phyloP scores from a whole-genome alignment of 2,113 vertebrate species.

The Python bivittatus region DNA sequence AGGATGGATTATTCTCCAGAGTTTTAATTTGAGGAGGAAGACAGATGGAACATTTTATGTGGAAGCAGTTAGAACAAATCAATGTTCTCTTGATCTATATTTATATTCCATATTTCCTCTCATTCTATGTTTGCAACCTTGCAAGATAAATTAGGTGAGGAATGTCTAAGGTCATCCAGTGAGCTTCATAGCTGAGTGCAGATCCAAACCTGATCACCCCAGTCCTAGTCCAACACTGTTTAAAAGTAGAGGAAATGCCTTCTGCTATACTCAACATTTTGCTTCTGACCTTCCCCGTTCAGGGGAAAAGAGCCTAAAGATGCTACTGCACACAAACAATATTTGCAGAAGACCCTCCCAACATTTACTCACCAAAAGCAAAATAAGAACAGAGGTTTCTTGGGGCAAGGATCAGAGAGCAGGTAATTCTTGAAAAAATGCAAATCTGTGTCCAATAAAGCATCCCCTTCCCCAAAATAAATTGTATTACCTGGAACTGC shows the following conservation, averaged over 20 bases:
- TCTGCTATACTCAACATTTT: neutral
- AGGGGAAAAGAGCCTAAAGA: neutral
- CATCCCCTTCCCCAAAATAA: neutral
- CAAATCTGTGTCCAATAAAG: neutral
- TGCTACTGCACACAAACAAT: neutral
- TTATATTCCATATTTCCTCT: neutral
- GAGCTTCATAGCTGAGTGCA: neutral
- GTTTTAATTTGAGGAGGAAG: neutral
- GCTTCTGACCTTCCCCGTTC: neutral
- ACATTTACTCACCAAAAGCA: neutral
- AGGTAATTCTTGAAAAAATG: neutral
- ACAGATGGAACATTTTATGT: neutral
- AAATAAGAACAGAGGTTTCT: neutral
- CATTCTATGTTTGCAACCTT: neutral
- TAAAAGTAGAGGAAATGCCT: neutral
- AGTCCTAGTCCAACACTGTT: neutral
- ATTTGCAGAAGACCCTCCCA: neutral
- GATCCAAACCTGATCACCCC: neutral
- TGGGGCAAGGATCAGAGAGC: neutral
- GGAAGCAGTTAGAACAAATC: neutral
- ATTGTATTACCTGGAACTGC: conserved; percentile 18
- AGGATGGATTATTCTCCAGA: neutral
- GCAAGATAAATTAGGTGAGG: neutral
- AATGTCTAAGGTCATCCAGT: neutral
- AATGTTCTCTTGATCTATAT: neutral